Evolutionary conservation across 2,797 vertebrate genomes (phyloP).

Genomic region (Pseudomugil tenellus): DNA sequence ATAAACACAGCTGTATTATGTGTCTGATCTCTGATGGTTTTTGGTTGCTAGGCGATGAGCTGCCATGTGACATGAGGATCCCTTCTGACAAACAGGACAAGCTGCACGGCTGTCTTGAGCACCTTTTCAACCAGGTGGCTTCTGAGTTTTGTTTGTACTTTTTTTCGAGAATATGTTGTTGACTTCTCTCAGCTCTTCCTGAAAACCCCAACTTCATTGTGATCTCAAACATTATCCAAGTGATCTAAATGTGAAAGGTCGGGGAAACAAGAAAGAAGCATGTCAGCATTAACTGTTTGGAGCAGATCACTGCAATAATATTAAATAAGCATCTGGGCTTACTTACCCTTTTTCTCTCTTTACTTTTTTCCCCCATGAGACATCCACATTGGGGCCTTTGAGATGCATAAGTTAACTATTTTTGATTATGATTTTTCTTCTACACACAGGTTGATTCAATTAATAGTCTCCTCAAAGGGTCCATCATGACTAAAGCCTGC

Average conservation of each 20-base stretch:
- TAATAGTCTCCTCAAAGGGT: constrained; percentile 93
- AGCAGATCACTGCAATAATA: constrained; percentile 50
- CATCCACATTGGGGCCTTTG: background rate
- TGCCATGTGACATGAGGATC: constrained; percentile 97
- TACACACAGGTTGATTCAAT: constrained; percentile 93
- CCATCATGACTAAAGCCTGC: constrained; percentile 92
- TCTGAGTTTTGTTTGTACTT: background rate
- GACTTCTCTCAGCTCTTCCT: background rate
- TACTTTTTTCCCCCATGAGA: background rate
- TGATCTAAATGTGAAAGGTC: constrained; percentile 1
- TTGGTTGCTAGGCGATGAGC: constrained; percentile 88
- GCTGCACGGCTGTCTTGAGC: constrained; percentile 96
- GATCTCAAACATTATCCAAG: constrained; percentile 1
- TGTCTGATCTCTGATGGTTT: constrained; percentile 10
- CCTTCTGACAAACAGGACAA: constrained; percentile 98
- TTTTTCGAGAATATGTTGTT: background rate
- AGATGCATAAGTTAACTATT: background rate
- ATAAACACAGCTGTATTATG: background rate
- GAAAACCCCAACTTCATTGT: background rate
- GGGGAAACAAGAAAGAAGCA: constrained; percentile 29
- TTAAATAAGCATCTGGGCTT: constrained; percentile 64
- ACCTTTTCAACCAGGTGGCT: constrained; percentile 96
- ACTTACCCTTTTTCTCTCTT: too few relatives aligned
- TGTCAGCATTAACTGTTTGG: constrained; percentile 28
- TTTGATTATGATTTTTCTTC: constrained; percentile 40